A percentile compares a stretch with the other conserved stretches of the same genome.
phyloP scores from a whole-genome alignment of 2,797 vertebrate genomes.

The Clamator glandarius region DNA sequence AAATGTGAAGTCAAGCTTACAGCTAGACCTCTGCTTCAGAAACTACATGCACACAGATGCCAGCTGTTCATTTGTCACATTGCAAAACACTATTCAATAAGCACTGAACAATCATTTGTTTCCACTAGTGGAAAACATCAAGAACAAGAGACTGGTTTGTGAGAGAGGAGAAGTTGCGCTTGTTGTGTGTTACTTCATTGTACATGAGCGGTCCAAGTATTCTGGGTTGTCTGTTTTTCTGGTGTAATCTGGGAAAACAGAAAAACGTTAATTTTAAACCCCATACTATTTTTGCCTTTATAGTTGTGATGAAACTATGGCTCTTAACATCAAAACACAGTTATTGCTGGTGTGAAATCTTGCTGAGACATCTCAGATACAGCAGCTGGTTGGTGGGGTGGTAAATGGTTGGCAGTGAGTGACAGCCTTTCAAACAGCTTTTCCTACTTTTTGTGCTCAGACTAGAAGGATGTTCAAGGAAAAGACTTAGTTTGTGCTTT shows the following conservation, averaged over 20 bases:
- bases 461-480: background rate
- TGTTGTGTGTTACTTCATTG: background rate
- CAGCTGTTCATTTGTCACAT: background rate
- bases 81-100: background rate
- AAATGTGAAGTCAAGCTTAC: no score
- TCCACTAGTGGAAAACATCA: slow-evolving; percentile 5
- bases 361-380: background rate
- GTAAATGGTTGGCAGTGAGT: background rate
- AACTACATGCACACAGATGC: background rate
- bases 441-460: background rate
- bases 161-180: background rate
- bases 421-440: background rate
- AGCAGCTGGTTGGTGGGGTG: background rate
- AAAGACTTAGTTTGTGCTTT: background rate
- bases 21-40: background rate
- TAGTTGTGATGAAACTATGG: background rate
- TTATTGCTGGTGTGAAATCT: background rate
- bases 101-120: slow-evolving; percentile 17
- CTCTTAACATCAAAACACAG: background rate
- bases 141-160: slow-evolving; percentile 32
- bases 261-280: background rate
- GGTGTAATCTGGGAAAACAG: background rate
- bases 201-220: background rate
- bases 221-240: background rate
- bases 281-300: background rate